phyloP scores from a whole-genome alignment of 2,113 vertebrate species.

The Stigmatopora argus region DNA sequence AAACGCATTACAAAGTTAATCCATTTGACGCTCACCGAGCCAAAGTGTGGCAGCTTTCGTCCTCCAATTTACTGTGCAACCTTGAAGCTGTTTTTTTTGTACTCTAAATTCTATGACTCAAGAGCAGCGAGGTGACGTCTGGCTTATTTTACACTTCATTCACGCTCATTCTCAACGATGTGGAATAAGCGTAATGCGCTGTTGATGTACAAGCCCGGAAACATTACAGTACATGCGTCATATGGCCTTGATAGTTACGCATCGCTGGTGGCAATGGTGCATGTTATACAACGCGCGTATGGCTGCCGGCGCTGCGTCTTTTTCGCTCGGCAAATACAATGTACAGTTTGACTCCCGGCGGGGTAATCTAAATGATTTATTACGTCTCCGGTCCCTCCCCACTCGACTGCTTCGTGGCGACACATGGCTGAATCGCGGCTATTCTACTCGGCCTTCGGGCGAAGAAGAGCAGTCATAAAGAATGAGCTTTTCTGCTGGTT shows the following conservation, averaged over 20 bases:
- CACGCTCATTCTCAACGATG: slow-evolving; percentile 24
- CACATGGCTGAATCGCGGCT: slow-evolving; percentile 53
- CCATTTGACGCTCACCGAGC: background rate
- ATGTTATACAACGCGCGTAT: slow-evolving; percentile 18
- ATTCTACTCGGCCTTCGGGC: slow-evolving; percentile 63
- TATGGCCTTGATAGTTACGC: slow-evolving; percentile 27
- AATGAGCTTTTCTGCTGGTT: slow-evolving; percentile 65
- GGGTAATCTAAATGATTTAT: slow-evolving; percentile 70
- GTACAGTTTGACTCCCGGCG: slow-evolving; percentile 62
- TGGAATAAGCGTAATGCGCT: slow-evolving; percentile 17
- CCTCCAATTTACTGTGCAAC: background rate
- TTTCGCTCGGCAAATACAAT: slow-evolving; percentile 49
- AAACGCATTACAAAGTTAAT: background rate
- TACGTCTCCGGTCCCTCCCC: slow-evolving; percentile 43
- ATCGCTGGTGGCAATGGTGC: slow-evolving; percentile 43
- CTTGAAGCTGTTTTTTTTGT: background rate
- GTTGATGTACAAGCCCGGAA: slow-evolving; percentile 22
- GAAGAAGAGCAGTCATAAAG: slow-evolving; percentile 65
- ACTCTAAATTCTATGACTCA: background rate
- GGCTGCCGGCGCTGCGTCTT: slow-evolving; percentile 12
- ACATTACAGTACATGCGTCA: slow-evolving; percentile 23
- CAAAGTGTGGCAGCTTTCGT: no score
- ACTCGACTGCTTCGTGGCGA: slow-evolving; percentile 50
- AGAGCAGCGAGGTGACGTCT: background rate
- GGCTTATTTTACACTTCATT: slow-evolving; percentile 15